phyloP scores from a whole-genome alignment of 1,140 invertebrate species.

The Zaprionus ghesquierei region DNA sequence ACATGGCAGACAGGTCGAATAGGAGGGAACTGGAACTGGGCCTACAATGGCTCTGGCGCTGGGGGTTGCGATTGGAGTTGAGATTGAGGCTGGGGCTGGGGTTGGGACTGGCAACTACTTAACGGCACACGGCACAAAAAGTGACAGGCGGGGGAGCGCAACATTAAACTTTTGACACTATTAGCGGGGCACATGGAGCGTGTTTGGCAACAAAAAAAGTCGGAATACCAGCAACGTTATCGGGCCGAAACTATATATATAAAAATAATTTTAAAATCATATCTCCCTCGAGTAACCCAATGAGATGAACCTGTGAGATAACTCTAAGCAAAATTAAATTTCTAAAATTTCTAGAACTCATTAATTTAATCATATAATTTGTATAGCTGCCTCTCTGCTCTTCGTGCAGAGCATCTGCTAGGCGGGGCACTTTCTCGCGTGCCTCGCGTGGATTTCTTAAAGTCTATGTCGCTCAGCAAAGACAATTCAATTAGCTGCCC shows the following conservation, averaged over 20 bases:
- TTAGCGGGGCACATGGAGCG: conserved; percentile 46
- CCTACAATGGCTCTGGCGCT: too few relatives aligned
- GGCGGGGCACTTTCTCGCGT: neutral
- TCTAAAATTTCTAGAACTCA: too few relatives aligned
- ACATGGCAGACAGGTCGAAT: conserved; percentile 38
- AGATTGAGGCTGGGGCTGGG: neutral
- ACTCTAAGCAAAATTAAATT: too few relatives aligned
- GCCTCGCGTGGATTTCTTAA: conserved; percentile 28
- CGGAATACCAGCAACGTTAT: conserved; percentile 7
- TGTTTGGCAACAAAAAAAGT: neutral
- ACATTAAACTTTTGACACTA: conserved; percentile 81
- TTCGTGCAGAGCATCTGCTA: neutral
- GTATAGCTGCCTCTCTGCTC: too few relatives aligned
- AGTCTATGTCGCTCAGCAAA: conserved; percentile 28
- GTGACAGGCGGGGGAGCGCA: conserved; percentile 68
- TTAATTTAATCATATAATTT: too few relatives aligned
- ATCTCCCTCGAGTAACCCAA: too few relatives aligned
- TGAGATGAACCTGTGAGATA: too few relatives aligned
- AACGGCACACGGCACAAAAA: conserved; percentile 61
- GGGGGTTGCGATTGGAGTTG: neutral
- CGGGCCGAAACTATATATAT: conserved; percentile 51
- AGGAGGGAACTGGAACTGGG: neutral
- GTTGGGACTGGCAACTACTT: conserved; percentile 49
- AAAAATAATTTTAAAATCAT: conserved; percentile 45
- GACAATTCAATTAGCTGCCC: conserved; percentile 76